Conservation (phyloP, 2,113 vertebrate genomes). For the Erythrolamprus reginae region DNA sequence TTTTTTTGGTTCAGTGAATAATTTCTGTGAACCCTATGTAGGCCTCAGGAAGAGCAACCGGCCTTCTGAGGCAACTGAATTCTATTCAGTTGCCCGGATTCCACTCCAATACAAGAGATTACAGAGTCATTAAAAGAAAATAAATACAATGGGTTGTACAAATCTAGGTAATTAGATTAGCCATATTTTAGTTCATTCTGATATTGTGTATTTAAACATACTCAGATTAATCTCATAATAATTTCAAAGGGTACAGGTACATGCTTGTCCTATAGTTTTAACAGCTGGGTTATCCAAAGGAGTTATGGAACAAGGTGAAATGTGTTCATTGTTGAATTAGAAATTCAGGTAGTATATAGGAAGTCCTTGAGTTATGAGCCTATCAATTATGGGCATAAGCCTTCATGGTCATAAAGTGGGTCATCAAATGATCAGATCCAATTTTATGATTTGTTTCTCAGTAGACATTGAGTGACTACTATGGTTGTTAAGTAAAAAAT, state of each 20-base stretch:
- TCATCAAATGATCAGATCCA: background rate
- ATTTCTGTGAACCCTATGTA: background rate
- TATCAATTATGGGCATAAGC: background rate
- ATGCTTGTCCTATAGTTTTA: background rate
- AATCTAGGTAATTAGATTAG: background rate
- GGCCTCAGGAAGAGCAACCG: background rate
- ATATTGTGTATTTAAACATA: background rate
- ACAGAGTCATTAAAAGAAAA: background rate
- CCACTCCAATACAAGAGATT: background rate
- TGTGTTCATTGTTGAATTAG: conserved; percentile 9
- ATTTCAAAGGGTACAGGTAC: background rate
- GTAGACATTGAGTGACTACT: background rate
- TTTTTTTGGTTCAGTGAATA: background rate
- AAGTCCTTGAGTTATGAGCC: background rate
- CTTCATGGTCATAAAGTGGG: background rate
- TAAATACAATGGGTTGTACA: background rate
- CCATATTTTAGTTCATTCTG: background rate
- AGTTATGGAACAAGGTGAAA: background rate
- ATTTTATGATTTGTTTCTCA: background rate
- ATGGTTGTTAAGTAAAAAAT: background rate
- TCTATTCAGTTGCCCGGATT: background rate
- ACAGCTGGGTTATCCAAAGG: background rate
- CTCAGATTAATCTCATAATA: background rate
- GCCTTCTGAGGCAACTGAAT: background rate
- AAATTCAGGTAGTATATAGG: background rate